Evolutionary conservation across 2,888 invertebrate species (phyloP).

Genomic region (Drosophila demipolita): DNA sequence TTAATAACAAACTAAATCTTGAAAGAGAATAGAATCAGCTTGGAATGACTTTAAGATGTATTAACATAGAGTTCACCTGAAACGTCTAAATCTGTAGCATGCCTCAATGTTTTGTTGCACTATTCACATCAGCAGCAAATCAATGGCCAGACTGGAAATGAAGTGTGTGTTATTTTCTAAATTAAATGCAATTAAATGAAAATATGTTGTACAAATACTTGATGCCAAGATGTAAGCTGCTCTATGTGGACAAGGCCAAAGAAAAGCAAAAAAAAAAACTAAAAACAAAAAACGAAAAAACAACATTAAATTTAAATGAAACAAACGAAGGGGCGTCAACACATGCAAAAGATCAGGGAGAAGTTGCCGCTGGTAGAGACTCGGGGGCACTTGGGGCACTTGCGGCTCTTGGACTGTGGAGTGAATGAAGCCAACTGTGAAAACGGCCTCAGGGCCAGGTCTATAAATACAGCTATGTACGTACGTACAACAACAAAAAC

Average conservation of each 20-base stretch:
- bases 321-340: conserved; percentile 44
- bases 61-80: background rate
- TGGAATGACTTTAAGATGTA: background rate
- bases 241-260: conserved; percentile 32
- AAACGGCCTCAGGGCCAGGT: conserved; percentile 55
- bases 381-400: background rate
- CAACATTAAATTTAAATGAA: conserved; percentile 16
- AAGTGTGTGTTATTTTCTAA: conserved; percentile 38
- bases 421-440: conserved; percentile 64
- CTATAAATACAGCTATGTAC: conserved; percentile 43
- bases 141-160: conserved; percentile 8
- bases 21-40: background rate
- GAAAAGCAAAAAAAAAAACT: conserved; percentile 15
- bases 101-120: conserved; percentile 9
- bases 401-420: conserved; percentile 6
- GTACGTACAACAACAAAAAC: background rate
- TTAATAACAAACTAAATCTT: background rate
- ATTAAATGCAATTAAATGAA: conserved; percentile 65
- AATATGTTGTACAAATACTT: conserved; percentile 55
- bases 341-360: conserved; percentile 56
- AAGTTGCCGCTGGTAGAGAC: conserved; percentile 23
- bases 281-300: conserved; percentile 16
- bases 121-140: conserved; percentile 28
- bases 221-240: conserved; percentile 32
- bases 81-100: background rate